Evolutionary conservation across 2,113 vertebrate species (phyloP).

Genomic region (Tympanuchus pallidicinctus): DNA sequence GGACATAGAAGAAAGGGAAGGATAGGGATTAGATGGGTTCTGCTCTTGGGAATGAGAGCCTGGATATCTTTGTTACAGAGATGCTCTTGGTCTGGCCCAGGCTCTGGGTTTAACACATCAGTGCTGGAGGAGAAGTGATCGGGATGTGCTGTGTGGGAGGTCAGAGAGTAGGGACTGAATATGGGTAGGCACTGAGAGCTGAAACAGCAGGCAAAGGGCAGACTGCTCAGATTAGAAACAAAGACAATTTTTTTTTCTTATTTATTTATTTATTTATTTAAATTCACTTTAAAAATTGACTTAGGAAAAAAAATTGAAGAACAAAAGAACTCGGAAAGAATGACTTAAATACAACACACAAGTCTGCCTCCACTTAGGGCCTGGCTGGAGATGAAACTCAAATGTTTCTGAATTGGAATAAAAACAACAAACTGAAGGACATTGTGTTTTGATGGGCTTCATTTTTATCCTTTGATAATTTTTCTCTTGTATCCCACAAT

Average conservation of each 20-base stretch:
- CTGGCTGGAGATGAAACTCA: slow-evolving; percentile 61
- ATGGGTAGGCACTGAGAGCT: neutral
- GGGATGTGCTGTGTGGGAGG: neutral
- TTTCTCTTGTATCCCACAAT: slow-evolving; percentile 53
- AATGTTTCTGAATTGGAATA: slow-evolving; percentile 63
- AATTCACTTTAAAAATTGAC: neutral
- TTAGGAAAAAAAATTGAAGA: neutral
- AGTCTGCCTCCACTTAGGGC: slow-evolving; percentile 49
- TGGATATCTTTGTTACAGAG: slow-evolving; percentile 19
- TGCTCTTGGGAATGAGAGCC: neutral
- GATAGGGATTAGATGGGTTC: neutral
- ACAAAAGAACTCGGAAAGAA: slow-evolving; percentile 5
- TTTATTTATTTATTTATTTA: neutral
- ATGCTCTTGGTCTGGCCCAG: neutral
- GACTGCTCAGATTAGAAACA: slow-evolving; percentile 9
- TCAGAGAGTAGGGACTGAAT: neutral
- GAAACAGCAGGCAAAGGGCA: slow-evolving; percentile 13
- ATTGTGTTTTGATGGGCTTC: slow-evolving; percentile 67
- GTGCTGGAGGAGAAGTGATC: neutral
- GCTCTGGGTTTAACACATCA: neutral
- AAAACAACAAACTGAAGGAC: slow-evolving; percentile 63
- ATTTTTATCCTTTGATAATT: slow-evolving; percentile 59
- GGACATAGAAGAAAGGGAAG: neutral
- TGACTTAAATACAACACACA: neutral
- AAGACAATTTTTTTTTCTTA: neutral